Evolutionary conservation across 2,113 vertebrate species (phyloP).

Genomic region (Morone saxatilis): DNA sequence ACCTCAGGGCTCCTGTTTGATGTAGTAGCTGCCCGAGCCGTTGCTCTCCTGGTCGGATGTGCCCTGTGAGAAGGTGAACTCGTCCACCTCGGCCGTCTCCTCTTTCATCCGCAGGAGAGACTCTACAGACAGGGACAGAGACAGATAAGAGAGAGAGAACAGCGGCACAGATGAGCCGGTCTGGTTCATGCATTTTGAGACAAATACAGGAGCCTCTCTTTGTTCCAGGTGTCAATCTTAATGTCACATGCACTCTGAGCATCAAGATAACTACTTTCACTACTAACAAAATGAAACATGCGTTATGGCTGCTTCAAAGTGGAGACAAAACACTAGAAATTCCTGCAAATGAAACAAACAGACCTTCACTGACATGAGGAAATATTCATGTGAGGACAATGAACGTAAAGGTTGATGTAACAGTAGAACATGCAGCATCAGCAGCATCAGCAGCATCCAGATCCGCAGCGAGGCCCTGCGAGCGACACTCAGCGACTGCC

Average conservation of each 20-base stretch:
- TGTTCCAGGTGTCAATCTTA: background rate
- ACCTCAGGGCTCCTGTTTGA: conserved; percentile 94
- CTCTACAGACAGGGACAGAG: conserved; percentile 81
- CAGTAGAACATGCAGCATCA: conserved; percentile 52
- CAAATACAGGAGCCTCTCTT: conserved; percentile 7
- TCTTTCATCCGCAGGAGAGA: conserved; percentile 93
- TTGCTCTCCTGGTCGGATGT: conserved; percentile 97
- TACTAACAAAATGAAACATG: conserved; percentile 30
- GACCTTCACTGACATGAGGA: conserved; percentile 17
- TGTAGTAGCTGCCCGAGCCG: conserved; percentile 96
- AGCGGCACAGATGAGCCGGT: conserved; percentile 22
- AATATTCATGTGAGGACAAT: conserved; percentile 15
- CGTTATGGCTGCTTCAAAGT: conserved; percentile 2
- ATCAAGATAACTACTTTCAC: background rate
- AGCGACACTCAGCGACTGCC: conserved; percentile 8
- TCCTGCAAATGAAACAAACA: background rate
- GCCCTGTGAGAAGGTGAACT: conserved; percentile 94
- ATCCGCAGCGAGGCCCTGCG: conserved; percentile 30
- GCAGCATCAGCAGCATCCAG: conserved; percentile 42
- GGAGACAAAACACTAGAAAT: background rate
- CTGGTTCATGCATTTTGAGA: conserved; percentile 1
- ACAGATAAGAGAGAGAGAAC: conserved; percentile 35
- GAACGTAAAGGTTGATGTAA: conserved; percentile 8
- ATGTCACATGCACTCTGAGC: conserved; percentile 38
- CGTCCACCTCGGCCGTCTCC: conserved; percentile 92